Conservation (phyloP, 2,888 invertebrate genomes). For the Pyrocoelia pectoralis region DNA sequence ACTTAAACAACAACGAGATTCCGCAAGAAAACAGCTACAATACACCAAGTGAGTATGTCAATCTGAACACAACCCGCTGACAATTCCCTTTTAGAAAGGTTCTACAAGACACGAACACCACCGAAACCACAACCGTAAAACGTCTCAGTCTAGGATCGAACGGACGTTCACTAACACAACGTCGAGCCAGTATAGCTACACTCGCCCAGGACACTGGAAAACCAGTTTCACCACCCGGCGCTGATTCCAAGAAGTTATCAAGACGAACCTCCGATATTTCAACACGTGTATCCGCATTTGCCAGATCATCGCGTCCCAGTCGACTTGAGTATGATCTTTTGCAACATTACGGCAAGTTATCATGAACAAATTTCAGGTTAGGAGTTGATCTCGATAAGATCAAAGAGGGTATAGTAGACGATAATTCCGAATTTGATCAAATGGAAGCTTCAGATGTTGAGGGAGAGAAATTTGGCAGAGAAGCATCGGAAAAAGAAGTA, state of each 20-base stretch:
- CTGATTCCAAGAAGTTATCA: slow-evolving; percentile 46
- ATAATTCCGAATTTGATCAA: background rate
- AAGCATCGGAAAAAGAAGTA: slow-evolving; percentile 14
- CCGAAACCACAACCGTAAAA: slow-evolving; percentile 38
- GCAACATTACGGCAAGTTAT: background rate
- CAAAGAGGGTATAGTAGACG: slow-evolving; percentile 50
- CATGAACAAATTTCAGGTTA: slow-evolving; percentile 40
- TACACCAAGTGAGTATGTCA: slow-evolving; percentile 61
- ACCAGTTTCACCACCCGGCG: slow-evolving; percentile 16
- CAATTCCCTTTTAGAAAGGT: slow-evolving; percentile 49
- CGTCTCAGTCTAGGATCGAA: slow-evolving; percentile 17
- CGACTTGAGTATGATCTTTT: slow-evolving; percentile 56
- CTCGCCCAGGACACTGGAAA: slow-evolving; percentile 59
- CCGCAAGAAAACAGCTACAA: slow-evolving; percentile 64
- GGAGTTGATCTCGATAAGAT: slow-evolving; percentile 57
- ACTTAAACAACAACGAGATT: slow-evolving; percentile 64
- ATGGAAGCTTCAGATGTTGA: slow-evolving; percentile 19
- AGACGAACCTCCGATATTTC: slow-evolving; percentile 54
- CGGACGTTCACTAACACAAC: slow-evolving; percentile 53
- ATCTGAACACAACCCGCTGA: background rate
- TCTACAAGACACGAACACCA: slow-evolving; percentile 50
- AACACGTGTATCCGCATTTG: slow-evolving; percentile 49
- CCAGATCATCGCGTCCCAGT: slow-evolving; percentile 57
- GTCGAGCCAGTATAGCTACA: slow-evolving; percentile 65
- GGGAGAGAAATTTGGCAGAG: slow-evolving; percentile 30